Percentiles rank a stretch among this genome's conserved stretches.
Conservation (phyloP, 37 sponge, comb jelly and placozoan genomes). For the Ianthella basta region DNA sequence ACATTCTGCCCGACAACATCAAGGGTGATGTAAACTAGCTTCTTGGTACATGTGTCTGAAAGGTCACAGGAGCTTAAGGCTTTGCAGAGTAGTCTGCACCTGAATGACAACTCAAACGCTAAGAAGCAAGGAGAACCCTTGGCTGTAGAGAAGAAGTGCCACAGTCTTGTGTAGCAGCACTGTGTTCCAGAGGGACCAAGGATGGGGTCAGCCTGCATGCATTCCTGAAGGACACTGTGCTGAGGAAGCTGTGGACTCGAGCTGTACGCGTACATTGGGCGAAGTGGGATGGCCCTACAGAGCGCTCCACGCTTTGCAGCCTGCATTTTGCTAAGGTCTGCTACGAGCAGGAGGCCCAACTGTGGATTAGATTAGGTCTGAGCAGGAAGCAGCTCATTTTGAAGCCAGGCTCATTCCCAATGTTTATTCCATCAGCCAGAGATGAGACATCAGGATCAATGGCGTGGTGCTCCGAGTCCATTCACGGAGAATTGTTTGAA, state of each 20-base stretch:
- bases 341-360: neutral
- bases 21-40: too few relatives aligned
- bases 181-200: neutral
- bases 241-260: neutral
- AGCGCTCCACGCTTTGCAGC: too few relatives aligned
- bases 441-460: neutral
- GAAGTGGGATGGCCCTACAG: too few relatives aligned
- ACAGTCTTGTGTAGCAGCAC: neutral
- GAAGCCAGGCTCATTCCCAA: slow-evolving; percentile 1
- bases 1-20: too few relatives aligned
- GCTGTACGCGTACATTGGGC: neutral
- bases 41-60: too few relatives aligned
- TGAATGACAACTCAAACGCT: too few relatives aligned
- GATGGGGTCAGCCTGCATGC: slow-evolving; percentile 4
- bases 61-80: too few relatives aligned
- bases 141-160: neutral
- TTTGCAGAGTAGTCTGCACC: too few relatives aligned
- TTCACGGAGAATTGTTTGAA: neutral
- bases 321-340: too few relatives aligned
- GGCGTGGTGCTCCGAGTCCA: neutral
- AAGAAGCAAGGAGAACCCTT: too few relatives aligned
- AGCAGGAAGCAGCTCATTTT: neutral
- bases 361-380: neutral
- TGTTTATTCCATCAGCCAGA: neutral
- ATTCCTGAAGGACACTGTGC: too few relatives aligned